Percentiles rank a stretch among this genome's conserved stretches.
phyloP scores from a whole-genome alignment of 2,888 invertebrate species.

The Petrolisthes manimaculis region DNA sequence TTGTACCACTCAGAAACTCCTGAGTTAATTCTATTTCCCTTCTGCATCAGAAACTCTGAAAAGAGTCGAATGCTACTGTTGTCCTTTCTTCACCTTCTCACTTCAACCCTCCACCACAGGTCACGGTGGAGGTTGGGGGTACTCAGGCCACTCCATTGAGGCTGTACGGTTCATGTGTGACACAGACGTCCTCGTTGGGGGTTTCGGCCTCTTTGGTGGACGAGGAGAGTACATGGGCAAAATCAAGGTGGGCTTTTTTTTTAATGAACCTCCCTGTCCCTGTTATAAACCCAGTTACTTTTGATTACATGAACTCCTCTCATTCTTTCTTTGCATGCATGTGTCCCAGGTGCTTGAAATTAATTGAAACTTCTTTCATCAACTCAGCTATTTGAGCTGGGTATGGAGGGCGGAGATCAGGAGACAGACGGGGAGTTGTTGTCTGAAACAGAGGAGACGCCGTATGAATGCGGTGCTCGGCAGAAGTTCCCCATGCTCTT shows the following conservation, averaged over 20 bases:
- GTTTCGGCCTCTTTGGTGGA: conserved; percentile 95
- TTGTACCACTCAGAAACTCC: no score
- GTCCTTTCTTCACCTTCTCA: neutral
- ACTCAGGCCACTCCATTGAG: conserved; percentile 95
- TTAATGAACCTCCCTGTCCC: neutral
- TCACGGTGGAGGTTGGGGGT: conserved; percentile 98
- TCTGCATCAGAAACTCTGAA: neutral
- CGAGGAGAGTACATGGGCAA: conserved; percentile 96
- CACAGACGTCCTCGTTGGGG: conserved; percentile 89
- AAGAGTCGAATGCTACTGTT: neutral
- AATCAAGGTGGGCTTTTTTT: conserved; percentile 76
- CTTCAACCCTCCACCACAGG: conserved; percentile 69
- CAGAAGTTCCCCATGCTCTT: conserved; percentile 92
- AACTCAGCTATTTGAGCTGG: conserved; percentile 83
- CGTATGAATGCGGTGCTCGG: conserved; percentile 92
- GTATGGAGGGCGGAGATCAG: conserved; percentile 90
- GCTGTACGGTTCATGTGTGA: conserved; percentile 95
- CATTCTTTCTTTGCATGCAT: no score
- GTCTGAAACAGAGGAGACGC: conserved; percentile 92
- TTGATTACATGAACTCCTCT: no score
- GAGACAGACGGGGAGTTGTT: conserved; percentile 92
- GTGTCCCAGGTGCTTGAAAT: no score
- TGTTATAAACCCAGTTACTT: no score
- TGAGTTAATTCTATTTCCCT: neutral
- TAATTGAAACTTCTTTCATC: no score